These are phyloP conservation scores for Noctuana brunneofusca DNA, from an alignment of 2,888 invertebrate species.

Conservation along the genomic window DNA sequence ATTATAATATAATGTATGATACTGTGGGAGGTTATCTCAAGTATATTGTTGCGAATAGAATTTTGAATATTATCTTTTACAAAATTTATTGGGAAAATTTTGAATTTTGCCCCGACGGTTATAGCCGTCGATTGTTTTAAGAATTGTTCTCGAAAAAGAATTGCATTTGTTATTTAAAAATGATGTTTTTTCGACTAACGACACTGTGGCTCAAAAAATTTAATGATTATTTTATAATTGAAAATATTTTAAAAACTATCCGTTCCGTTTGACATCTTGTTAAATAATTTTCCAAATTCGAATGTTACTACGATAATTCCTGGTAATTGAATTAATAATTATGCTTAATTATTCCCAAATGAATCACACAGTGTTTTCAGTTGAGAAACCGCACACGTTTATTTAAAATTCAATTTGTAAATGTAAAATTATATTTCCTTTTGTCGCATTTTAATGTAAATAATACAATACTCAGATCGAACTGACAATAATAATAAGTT, in stretches of 20 bases:
- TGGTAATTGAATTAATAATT: constrained; percentile 14
- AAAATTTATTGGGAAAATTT: constrained; percentile 61
- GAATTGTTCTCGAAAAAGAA: constrained; percentile 44
- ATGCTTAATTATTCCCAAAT: constrained; percentile 17
- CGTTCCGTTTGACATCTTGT: neutral
- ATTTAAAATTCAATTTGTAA: constrained; percentile 28
- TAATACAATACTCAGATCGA: constrained; percentile 76
- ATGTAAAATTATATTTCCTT: constrained; percentile 36
- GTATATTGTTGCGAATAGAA: constrained; percentile 46
- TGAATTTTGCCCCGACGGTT: constrained; percentile 56
- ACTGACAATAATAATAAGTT: constrained; percentile 81
- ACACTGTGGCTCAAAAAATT: constrained; percentile 18
- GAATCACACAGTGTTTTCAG: constrained; percentile 36
- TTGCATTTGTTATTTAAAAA: constrained; percentile 47
- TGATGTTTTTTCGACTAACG: constrained; percentile 16
- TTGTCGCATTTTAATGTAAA: constrained; percentile 54
- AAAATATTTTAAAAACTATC: neutral
- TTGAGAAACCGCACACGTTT: constrained; percentile 22
- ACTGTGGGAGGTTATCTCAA: constrained; percentile 18
- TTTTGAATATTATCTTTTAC: constrained; percentile 47
- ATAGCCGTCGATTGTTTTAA: constrained; percentile 46
- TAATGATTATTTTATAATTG: neutral
- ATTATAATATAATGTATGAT: constrained; percentile 37
- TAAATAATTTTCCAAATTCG: neutral
- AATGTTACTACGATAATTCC: constrained; percentile 9